Percentiles rank a stretch among this genome's conserved stretches.
phyloP scores from a whole-genome alignment of 2,888 invertebrate species.

The Athrips mouffetella region DNA sequence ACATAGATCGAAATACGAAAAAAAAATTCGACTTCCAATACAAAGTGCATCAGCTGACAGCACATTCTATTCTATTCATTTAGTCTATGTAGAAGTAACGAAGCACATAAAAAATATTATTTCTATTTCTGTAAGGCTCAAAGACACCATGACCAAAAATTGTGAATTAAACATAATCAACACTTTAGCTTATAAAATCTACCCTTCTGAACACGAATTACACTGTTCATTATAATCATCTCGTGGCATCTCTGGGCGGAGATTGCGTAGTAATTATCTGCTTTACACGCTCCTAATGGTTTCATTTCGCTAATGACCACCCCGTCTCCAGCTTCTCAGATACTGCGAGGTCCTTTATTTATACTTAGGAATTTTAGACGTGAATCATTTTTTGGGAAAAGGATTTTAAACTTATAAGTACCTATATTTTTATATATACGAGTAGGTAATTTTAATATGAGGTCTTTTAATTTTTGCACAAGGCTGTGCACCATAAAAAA shows the following conservation, averaged over 20 bases:
- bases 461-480: too few species aligned
- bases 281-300: slow-evolving; percentile 73
- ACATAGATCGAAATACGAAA: too few species aligned
- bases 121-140: too few species aligned
- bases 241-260: neutral
- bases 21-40: too few species aligned
- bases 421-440: neutral
- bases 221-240: slow-evolving; percentile 16
- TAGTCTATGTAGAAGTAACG: too few species aligned
- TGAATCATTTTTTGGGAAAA: neutral
- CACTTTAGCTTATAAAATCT: slow-evolving; percentile 14
- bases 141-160: too few species aligned
- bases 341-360: slow-evolving; percentile 18
- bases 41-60: too few species aligned
- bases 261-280: slow-evolving; percentile 60
- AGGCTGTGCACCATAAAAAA: neutral
- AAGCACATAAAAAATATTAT: too few species aligned
- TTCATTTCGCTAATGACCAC: slow-evolving; percentile 71
- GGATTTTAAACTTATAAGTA: neutral
- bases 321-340: slow-evolving; percentile 31
- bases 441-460: too few species aligned
- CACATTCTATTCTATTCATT: too few species aligned
- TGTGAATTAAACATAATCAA: too few species aligned
- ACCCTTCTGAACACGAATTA: slow-evolving; percentile 27
- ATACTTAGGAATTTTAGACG: neutral